These are phyloP conservation scores for Orchestia grillus DNA, from an alignment of 1,140 invertebrate species.

Conservation along the genomic window DNA sequence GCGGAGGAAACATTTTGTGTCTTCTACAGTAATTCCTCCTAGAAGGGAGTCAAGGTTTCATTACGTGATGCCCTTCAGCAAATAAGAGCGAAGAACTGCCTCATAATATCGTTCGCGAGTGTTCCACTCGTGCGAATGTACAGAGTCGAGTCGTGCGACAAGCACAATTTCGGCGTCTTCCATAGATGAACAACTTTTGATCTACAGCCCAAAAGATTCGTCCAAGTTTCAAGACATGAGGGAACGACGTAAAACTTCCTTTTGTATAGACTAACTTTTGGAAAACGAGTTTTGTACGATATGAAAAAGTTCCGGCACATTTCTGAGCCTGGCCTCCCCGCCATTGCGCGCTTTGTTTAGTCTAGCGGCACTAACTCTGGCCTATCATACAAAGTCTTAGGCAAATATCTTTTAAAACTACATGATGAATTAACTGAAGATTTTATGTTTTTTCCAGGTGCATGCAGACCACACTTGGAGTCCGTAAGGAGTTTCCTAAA, in stretches of 20 bases:
- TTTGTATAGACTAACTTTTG: not conserved
- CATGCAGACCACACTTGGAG: no score
- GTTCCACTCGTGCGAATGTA: not conserved
- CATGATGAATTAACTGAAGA: no score
- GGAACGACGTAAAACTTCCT: not conserved
- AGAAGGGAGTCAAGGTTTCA: not conserved
- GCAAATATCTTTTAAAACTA: no score
- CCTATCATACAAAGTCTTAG: no score
- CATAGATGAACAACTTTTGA: not conserved
- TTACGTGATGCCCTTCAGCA: slow-evolving; percentile 4
- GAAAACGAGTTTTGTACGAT: not conserved
- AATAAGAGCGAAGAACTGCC: not conserved
- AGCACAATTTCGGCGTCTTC: not conserved
- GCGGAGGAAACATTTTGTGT: not conserved
- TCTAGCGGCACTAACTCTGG: no score
- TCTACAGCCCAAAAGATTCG: not conserved
- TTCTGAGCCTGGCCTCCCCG: not conserved
- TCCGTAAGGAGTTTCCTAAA: no score
- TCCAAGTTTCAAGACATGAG: not conserved
- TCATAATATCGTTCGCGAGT: not conserved
- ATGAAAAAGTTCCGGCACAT: not conserved
- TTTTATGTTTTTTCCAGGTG: no score
- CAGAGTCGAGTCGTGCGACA: not conserved
- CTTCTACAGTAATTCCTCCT: not conserved
- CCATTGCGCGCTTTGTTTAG: not conserved